A percentile compares a stretch with the other conserved stretches of the same genome.
Conservation (phyloP, 2,113 vertebrate species). For the Leptobrachium leishanense region DNA sequence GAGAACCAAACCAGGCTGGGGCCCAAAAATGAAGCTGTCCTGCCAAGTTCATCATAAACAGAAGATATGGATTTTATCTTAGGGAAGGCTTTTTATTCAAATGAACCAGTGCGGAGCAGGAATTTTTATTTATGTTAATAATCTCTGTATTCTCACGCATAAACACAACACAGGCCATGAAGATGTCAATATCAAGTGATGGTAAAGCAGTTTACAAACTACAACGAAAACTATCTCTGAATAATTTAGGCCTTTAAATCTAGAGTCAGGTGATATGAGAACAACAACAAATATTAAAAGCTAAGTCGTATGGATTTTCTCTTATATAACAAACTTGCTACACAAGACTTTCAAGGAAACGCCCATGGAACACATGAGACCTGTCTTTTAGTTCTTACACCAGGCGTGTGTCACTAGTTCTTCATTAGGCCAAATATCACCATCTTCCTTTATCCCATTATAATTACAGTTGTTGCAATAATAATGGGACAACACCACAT, state of each 20-base stretch:
- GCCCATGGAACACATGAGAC: constrained; percentile 34
- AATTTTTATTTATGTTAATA: no score
- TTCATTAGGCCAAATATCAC: background rate
- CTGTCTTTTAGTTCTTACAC: constrained; percentile 32
- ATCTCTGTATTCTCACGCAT: no score
- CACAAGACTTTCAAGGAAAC: constrained; percentile 39
- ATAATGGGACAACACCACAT: background rate
- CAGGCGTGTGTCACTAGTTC: constrained; percentile 25
- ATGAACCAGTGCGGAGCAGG: no score
- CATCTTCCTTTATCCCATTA: background rate
- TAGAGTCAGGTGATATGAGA: background rate
- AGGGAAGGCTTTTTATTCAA: no score
- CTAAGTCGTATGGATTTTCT: constrained; percentile 4
- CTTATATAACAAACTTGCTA: constrained; percentile 33
- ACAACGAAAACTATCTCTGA: background rate
- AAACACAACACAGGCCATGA: no score
- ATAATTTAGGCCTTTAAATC: background rate
- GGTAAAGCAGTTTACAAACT: background rate
- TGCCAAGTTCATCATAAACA: no score
- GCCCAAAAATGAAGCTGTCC: no score
- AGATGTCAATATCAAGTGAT: background rate
- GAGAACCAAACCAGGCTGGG: no score
- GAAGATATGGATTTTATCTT: no score
- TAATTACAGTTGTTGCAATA: background rate
- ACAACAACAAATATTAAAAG: constrained; percentile 16